Conservation (phyloP, 2,888 invertebrate genomes). For the Drosophila anomalipes region DNA sequence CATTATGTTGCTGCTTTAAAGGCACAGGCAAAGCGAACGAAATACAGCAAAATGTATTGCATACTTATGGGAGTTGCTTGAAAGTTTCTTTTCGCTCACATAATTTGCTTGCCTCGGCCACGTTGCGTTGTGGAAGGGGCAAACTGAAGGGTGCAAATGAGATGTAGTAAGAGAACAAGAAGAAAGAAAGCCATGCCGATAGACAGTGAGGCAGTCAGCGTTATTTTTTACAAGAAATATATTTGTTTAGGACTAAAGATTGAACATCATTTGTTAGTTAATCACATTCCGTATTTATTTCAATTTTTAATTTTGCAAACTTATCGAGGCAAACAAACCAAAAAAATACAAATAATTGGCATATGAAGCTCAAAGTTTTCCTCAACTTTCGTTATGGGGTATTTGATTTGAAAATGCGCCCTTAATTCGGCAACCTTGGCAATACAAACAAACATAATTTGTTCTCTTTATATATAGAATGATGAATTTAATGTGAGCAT, state of each 20-base stretch:
- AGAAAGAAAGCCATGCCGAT: not conserved
- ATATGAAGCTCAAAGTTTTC: not conserved
- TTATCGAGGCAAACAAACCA: slow-evolving; percentile 5
- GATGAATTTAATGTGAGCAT: not conserved
- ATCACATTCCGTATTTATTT: slow-evolving; percentile 19
- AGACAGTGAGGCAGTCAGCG: not conserved
- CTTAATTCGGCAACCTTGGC: not conserved
- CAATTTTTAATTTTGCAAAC: slow-evolving; percentile 27
- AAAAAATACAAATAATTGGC: slow-evolving; percentile 16
- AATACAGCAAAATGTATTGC: slow-evolving; percentile 62
- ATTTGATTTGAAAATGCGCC: not conserved
- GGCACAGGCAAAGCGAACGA: slow-evolving; percentile 29
- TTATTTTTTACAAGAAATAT: slow-evolving; percentile 31
- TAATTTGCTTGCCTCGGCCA: slow-evolving; percentile 31
- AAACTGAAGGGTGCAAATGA: not conserved
- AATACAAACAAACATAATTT: not conserved
- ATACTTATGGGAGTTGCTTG: slow-evolving; percentile 59
- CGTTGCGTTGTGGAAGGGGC: not conserved
- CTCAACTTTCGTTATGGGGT: not conserved
- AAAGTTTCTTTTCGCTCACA: slow-evolving; percentile 52
- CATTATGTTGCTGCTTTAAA: slow-evolving; percentile 60
- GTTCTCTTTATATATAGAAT: not conserved
- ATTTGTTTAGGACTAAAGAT: slow-evolving; percentile 44
- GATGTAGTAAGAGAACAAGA: not conserved
- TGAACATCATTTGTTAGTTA: slow-evolving; percentile 41